Percentiles rank a stretch among this genome's conserved stretches.
phyloP scores from a whole-genome alignment of 2,888 invertebrate species.

The Epicampocera succincta region DNA sequence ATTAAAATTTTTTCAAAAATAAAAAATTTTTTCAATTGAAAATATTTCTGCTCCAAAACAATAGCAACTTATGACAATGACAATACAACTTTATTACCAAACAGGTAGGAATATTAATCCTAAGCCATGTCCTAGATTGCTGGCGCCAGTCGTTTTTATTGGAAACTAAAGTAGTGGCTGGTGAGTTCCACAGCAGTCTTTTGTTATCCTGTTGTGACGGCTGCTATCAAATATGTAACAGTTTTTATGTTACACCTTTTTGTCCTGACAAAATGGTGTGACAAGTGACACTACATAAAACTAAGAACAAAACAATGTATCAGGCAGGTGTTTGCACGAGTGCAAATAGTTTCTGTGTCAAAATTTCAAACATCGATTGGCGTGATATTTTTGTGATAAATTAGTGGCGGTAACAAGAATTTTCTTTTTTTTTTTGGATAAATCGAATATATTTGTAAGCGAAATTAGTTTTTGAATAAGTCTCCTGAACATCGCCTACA shows the following conservation, averaged over 20 bases:
- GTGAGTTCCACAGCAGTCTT: not conserved
- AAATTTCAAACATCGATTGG: too few species aligned
- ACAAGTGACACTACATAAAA: slow-evolving; percentile 44
- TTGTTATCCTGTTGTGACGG: not conserved
- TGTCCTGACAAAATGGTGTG: slow-evolving; percentile 18
- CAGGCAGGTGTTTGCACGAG: slow-evolving; percentile 11
- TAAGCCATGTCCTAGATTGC: not conserved
- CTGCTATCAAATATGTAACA: slow-evolving; percentile 21
- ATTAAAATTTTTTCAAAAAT: too few species aligned
- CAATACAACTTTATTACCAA: not conserved
- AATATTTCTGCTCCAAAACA: not conserved
- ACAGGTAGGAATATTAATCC: not conserved
- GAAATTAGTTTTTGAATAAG: too few species aligned
- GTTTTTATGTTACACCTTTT: slow-evolving; percentile 36
- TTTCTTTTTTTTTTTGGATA: too few species aligned
- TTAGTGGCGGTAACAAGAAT: too few species aligned
- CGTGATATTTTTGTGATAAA: too few species aligned
- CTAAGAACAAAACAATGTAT: not conserved
- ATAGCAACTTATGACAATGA: too few species aligned
- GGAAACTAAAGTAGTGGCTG: too few species aligned
- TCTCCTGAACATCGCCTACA: too few species aligned
- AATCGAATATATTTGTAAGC: too few species aligned
- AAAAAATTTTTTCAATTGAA: too few species aligned
- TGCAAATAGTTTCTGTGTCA: not conserved
- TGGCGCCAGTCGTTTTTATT: not conserved